A percentile compares a stretch with the other conserved stretches of the same genome.
phyloP scores from a whole-genome alignment of 2,797 vertebrate species.

The Notamacropus eugenii region DNA sequence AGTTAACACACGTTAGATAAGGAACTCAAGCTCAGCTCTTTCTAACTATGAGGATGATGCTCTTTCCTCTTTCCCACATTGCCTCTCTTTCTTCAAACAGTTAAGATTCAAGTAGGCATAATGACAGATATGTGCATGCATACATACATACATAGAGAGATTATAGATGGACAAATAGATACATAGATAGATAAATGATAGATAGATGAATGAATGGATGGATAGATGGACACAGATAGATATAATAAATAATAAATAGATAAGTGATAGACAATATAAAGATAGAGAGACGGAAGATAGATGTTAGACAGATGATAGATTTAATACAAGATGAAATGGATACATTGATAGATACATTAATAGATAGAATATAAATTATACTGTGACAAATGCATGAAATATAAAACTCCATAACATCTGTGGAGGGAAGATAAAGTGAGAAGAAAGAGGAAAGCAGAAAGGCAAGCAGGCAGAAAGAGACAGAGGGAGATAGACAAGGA shows the following conservation, averaged over 20 bases:
- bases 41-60: not conserved
- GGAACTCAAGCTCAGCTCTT: not conserved
- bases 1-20: not conserved
- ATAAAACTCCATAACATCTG: not conserved
- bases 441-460: not conserved
- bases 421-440: not conserved
- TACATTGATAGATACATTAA: too few relatives aligned
- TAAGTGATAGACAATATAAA: too few relatives aligned
- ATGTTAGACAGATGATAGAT: not conserved
- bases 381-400: not conserved
- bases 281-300: too few relatives aligned
- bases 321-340: not conserved
- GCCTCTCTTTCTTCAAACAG: not conserved
- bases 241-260: too few relatives aligned
- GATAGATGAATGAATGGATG: too few relatives aligned
- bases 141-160: too few relatives aligned
- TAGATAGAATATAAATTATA: not conserved
- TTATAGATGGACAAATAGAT: too few relatives aligned
- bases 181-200: too few relatives aligned
- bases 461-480: not conserved
- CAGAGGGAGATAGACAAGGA: not conserved
- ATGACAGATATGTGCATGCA: not conserved
- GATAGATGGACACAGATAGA: rapidly evolving
- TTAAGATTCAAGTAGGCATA: not conserved
- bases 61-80: not conserved